Base-by-base conservation (phyloP, 2,113 vertebrate species). In the Rhadina sibilatrix region DNA sequence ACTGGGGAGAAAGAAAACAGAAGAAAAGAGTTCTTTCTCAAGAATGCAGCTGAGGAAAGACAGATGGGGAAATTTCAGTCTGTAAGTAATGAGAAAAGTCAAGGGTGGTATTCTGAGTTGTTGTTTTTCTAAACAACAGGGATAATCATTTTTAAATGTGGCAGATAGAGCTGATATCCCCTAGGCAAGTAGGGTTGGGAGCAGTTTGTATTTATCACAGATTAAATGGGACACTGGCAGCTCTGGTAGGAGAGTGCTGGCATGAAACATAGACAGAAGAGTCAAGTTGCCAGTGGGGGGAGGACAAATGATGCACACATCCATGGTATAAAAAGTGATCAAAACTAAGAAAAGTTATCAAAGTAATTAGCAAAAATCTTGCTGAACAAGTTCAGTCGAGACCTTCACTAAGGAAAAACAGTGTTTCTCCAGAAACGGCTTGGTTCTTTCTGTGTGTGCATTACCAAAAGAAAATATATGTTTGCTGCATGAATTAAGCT, bases 61-160 rank as follows among this genome's bases (percentile, higher is more conserved):
- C 66, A 91, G 87, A 91, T 88, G 90, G n/a, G 82, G 50, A 87
- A 93, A 74, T 86, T 83, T 90, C 40, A 60, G 75, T 68, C 38
- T 0, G 2, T 70, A 96, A 94, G 52, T 92, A 94, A 96, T 59
- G 79, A 94, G 75, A 83, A 93, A 80, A 96, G 87, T 94, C 94
- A 94, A 54, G 94, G 87, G 90, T 94, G 59, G 59, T 77, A 56
- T 90, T 95, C 75, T 74, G 87, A 92, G 75, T 56, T 94, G 85
- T 69, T 95, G 89, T 87, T 96, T 95, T 93, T 87, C 87, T 85
- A 91, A 90, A 91, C 83, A 96, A 97, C 85, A 90, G 87, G 79
- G 74, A 89, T 80, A 75, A 89, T 94, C 1, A 91, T 93, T 96
- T 96, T 95, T 80, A 95, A 96, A 89, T 54, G 59, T 88, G 87